These are phyloP conservation scores for Lomographa bimaculata DNA, from an alignment of 2,888 invertebrate species.

Conservation along the genomic window DNA sequence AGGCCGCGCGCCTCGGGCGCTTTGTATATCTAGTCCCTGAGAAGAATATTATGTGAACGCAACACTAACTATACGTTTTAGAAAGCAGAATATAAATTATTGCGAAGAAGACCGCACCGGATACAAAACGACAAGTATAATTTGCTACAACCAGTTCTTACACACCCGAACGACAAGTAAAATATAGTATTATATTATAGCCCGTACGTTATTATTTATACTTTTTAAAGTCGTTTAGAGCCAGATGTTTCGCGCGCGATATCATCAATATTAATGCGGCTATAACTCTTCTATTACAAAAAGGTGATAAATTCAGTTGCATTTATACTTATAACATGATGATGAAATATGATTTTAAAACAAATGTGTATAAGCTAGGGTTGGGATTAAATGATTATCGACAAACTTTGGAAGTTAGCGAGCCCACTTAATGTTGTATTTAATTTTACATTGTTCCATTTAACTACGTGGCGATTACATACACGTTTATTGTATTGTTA, in stretches of 20 bases:
- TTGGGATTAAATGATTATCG: constrained; percentile 59
- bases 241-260: constrained; percentile 57
- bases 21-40: constrained; percentile 7
- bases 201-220: constrained; percentile 29
- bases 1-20: too few species aligned
- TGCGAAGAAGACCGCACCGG: constrained; percentile 61
- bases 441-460: constrained; percentile 58
- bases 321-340: constrained; percentile 29
- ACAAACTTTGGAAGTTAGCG: constrained; percentile 47
- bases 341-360: constrained; percentile 41
- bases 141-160: constrained; percentile 62
- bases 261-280: constrained; percentile 54
- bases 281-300: constrained; percentile 27
- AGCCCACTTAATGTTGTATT: constrained; percentile 54
- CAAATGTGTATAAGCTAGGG: constrained; percentile 32
- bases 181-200: constrained; percentile 38
- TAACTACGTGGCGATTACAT: constrained; percentile 53
- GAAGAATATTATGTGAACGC: constrained; percentile 16
- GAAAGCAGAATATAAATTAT: constrained; percentile 72
- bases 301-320: constrained; percentile 27
- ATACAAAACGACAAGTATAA: constrained; percentile 63
- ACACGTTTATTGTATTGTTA: too few species aligned
- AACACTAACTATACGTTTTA: constrained; percentile 53
- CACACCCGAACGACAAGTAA: constrained; percentile 27
- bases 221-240: constrained; percentile 36